Percentiles rank a stretch among this genome's conserved stretches.
These are phyloP conservation scores for Polypedilum vanderplanki DNA, from an alignment of 1,140 invertebrate species.

Conservation along the genomic window DNA sequence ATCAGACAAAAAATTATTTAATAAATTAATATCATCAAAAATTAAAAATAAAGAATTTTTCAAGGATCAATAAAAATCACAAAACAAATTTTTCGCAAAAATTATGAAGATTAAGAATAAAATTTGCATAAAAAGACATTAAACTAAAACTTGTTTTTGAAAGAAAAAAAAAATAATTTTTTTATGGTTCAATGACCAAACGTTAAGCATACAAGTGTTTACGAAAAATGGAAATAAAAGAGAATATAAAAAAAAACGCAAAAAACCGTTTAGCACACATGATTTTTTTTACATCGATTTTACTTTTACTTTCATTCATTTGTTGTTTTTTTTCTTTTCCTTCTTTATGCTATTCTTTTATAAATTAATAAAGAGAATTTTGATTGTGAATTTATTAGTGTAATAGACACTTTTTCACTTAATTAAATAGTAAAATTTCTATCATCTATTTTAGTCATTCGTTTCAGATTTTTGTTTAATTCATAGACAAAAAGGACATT, in stretches of 20 bases:
- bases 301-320: not conserved
- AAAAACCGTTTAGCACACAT: slow-evolving; percentile 4
- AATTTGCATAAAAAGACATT: not conserved
- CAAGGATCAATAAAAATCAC: not conserved
- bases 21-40: no score
- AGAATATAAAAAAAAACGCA: not conserved
- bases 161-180: not conserved
- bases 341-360: no score
- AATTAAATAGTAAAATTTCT: no score
- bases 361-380: no score
- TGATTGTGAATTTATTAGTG: no score
- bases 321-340: not conserved
- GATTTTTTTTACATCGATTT: not conserved
- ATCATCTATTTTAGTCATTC: no score
- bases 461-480: no score
- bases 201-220: not conserved
- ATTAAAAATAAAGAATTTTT: no score
- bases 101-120: not conserved
- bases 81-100: not conserved
- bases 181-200: not conserved
- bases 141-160: not conserved
- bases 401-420: no score
- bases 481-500: no score
- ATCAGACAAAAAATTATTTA: no score
- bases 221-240: not conserved